Evolutionary conservation across 2,888 invertebrate species (phyloP), one percentile per base, ranked within the genome.

Genomic region (Hedychridium roseum): DNA sequence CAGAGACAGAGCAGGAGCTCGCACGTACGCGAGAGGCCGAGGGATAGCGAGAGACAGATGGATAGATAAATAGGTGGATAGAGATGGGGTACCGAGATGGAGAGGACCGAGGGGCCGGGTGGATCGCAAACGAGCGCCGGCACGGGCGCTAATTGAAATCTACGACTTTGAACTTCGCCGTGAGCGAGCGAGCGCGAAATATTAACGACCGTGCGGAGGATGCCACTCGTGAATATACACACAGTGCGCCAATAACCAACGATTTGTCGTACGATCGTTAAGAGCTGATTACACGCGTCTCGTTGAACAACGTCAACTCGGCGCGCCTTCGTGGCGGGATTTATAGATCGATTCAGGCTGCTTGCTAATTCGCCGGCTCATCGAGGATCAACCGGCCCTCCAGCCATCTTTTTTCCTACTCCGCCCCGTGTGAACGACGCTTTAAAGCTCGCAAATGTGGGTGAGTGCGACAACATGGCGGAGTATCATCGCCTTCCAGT

Each of bases 61-160:
- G n/a, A n/a, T n/a, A n/a, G n/a, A n/a, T n/a, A n/a, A n/a, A n/a
- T n/a, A n/a, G n/a, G n/a, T n/a, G n/a, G n/a, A n/a, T n/a, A n/a
- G n/a, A n/a, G n/a, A n/a, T n/a, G n/a, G n/a, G n/a, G n/a, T n/a
- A n/a, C n/a, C n/a, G 11, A 18, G 34, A 17, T 7, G n/a, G 20
- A 6, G 17, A 15, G 17, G 15, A 16, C 17, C 5, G 15, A 34
- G 16, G 34, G 34, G 18, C 3, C 4, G 5, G 34, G 7, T 16
- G 16, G 7, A 34, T 16, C 5, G 28, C n/a, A n/a, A n/a, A n/a
- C n/a, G 15, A 35, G 2, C 9, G 4, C n/a, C 18, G 35, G 20
- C 11, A 18, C 18, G 11, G 21, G 27, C 43, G 46, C 66, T 73
- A 73, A 76, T 76, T 76, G 74, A 72, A 74, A 75, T 75, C 71